Evolutionary conservation across 2,797 vertebrate species (phyloP).

Genomic region (Poeciliopsis presidionis): DNA sequence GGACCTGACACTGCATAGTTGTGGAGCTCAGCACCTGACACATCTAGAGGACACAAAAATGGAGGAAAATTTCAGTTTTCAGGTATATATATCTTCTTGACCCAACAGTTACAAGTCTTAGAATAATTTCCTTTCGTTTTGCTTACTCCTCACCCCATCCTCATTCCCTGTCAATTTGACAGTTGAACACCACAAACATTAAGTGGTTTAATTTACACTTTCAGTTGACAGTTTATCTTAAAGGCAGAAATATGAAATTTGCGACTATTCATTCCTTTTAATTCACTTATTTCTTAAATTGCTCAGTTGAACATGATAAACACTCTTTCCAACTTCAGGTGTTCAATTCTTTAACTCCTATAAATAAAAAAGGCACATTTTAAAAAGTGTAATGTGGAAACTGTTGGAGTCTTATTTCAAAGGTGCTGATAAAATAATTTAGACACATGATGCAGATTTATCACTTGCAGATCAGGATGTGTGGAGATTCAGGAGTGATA

Average conservation of each 20-base stretch:
- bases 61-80: background rate
- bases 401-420: constrained; percentile 41
- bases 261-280: background rate
- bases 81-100: background rate
- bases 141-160: background rate
- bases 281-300: background rate
- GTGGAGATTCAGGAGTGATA: constrained; percentile 61
- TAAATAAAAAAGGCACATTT: constrained; percentile 41
- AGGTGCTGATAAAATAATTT: constrained; percentile 56
- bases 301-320: background rate
- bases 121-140: background rate
- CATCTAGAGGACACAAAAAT: constrained; percentile 71
- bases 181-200: background rate
- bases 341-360: constrained; percentile 37
- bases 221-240: background rate
- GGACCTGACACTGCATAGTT: constrained; percentile 94
- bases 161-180: background rate
- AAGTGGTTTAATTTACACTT: background rate
- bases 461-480: constrained; percentile 64
- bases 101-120: background rate
- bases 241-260: background rate
- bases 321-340: constrained; percentile 32
- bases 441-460: constrained; percentile 31
- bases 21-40: constrained; percentile 92
- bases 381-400: constrained; percentile 37